These are phyloP conservation scores for Thereva unica DNA, from an alignment of 2,888 invertebrate genomes.

Conservation along the genomic window DNA sequence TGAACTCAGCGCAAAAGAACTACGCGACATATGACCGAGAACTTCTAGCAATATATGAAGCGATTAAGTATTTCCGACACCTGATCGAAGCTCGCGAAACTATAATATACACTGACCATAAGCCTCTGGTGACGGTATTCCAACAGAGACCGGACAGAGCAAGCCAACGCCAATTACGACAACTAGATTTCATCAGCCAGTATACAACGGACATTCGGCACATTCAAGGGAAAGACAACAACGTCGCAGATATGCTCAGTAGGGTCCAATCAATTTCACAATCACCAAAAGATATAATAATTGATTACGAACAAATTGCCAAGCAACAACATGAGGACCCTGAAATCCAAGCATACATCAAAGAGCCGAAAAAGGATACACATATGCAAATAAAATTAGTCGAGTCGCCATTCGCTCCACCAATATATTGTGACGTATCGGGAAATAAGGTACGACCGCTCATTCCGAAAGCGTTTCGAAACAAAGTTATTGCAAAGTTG, in stretches of 20 bases:
- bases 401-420: no score
- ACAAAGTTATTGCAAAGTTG: not conserved
- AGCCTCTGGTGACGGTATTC: constrained; percentile 15
- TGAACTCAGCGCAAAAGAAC: constrained; percentile 6
- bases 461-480: no score
- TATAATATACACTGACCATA: constrained; percentile 11
- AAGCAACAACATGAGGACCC: no score
- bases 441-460: no score
- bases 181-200: not conserved
- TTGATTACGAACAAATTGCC: not conserved
- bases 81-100: constrained; percentile 4
- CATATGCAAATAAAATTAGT: no score
- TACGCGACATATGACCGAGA: constrained; percentile 22
- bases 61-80: constrained; percentile 16
- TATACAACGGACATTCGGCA: not conserved
- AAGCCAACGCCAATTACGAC: not conserved
- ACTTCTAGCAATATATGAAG: constrained; percentile 26
- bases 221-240: no score
- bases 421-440: no score
- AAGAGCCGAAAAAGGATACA: no score
- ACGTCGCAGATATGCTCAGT: no score
- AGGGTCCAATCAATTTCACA: not conserved
- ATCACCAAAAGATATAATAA: not conserved
- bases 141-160: constrained; percentile 11
- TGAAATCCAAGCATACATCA: no score